Evolutionary conservation across 2,113 vertebrate species (phyloP).

Genomic region (Campylorhamphus procurvoides): DNA sequence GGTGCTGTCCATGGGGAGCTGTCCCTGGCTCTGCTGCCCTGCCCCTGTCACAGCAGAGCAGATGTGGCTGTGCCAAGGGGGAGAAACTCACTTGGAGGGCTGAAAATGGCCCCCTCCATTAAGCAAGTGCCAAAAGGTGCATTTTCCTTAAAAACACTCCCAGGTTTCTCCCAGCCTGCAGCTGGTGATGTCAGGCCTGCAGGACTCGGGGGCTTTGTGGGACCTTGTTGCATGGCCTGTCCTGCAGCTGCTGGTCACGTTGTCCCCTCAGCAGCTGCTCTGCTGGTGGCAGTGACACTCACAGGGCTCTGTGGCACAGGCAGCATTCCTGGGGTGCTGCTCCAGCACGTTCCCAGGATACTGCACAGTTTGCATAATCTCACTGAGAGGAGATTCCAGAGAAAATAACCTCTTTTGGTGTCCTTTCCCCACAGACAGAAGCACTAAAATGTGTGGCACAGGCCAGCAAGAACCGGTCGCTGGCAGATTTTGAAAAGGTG

Average conservation of each 20-base stretch:
- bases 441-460: conserved; percentile 95
- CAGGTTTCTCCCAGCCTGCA: not conserved
- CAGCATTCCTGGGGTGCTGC: not conserved
- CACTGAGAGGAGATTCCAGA: not conserved
- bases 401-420: not conserved
- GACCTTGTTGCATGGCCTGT: not conserved
- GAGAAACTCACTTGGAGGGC: not conserved
- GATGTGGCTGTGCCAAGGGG: fast-evolving
- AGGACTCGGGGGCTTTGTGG: not conserved
- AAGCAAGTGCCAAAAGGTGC: not conserved
- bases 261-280: not conserved
- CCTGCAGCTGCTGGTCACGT: not conserved
- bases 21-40: not conserved
- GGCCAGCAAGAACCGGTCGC: conserved; percentile 97
- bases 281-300: not conserved
- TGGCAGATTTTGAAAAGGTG: conserved; percentile 99
- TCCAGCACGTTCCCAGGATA: not conserved
- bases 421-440: conserved; percentile 85
- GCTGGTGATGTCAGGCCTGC: not conserved
- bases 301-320: not conserved
- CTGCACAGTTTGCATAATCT: not conserved
- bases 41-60: not conserved
- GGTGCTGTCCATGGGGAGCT: not conserved
- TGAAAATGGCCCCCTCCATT: fast-evolving
- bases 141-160: not conserved